Conservation (phyloP, 2,888 invertebrate species). For the Phengaris arion region DNA sequence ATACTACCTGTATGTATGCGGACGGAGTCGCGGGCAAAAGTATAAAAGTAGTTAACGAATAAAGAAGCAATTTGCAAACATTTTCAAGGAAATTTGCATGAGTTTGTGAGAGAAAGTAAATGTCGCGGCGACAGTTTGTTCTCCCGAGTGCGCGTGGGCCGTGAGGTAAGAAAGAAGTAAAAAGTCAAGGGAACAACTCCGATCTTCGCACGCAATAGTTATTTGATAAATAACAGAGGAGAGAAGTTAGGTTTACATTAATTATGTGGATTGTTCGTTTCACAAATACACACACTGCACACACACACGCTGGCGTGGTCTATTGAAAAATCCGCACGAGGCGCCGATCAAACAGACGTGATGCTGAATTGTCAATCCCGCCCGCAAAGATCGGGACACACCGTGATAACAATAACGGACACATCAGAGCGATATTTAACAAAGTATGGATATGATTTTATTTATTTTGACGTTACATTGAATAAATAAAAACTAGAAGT, state of each 20-base stretch:
- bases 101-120: too few relatives aligned
- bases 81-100: too few relatives aligned
- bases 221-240: not conserved
- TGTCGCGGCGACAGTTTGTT: too few relatives aligned
- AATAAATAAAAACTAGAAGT: too few relatives aligned
- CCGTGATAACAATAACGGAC: not conserved
- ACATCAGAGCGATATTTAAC: too few relatives aligned
- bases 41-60: too few relatives aligned
- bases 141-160: too few relatives aligned
- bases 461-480: too few relatives aligned
- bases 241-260: not conserved
- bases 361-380: conserved; percentile 26
- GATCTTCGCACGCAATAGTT: not conserved
- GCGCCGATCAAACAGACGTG: conserved; percentile 21
- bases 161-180: not conserved
- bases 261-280: not conserved
- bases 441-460: too few relatives aligned
- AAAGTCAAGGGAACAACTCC: not conserved
- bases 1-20: too few relatives aligned
- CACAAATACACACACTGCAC: not conserved
- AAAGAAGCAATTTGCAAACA: too few relatives aligned
- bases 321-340: conserved; percentile 17
- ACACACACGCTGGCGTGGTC: not conserved
- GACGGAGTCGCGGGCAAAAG: too few relatives aligned
- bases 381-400: not conserved